These are phyloP conservation scores for Drosophila austrosaltans DNA, from an alignment of 2,888 invertebrate genomes.

Conservation along the genomic window DNA sequence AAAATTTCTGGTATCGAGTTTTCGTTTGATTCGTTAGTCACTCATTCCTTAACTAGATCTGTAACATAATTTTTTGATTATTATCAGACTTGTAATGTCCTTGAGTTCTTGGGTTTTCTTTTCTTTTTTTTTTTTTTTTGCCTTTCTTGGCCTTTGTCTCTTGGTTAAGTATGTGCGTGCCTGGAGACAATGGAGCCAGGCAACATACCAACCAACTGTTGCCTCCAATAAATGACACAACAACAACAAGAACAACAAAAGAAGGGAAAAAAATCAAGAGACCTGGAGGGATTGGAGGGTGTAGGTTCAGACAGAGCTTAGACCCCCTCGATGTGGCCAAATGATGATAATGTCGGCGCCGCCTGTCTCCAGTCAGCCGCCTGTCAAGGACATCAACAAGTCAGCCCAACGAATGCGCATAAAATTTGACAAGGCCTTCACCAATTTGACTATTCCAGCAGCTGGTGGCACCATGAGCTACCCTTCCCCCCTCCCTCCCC, in stretches of 20 bases:
- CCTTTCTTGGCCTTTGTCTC: background rate
- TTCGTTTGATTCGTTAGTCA: background rate
- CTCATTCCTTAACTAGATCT: background rate
- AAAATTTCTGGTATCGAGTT: too few relatives aligned
- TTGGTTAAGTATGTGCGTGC: conserved; percentile 14
- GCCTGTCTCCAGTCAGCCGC: conserved; percentile 65
- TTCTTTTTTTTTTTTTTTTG: background rate
- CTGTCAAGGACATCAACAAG: conserved; percentile 61
- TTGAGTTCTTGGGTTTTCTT: background rate
- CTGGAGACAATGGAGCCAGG: conserved; percentile 16
- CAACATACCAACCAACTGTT: conserved; percentile 45
- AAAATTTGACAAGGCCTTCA: conserved; percentile 37
- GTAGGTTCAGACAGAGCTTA: background rate
- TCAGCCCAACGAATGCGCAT: conserved; percentile 64
- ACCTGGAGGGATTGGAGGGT: background rate
- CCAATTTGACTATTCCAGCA: background rate
- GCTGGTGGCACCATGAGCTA: background rate
- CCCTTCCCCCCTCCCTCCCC: background rate
- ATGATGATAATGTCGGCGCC: conserved; percentile 57
- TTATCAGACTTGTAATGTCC: background rate
- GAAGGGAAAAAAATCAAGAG: background rate
- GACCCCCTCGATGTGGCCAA: conserved; percentile 4
- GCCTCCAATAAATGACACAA: conserved; percentile 33
- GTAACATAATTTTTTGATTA: background rate
- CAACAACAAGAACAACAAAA: background rate